Percentiles rank a stretch among this genome's conserved stretches.
Evolutionary conservation across 2,888 invertebrate genomes (phyloP).

Genomic region (Actias luna): DNA sequence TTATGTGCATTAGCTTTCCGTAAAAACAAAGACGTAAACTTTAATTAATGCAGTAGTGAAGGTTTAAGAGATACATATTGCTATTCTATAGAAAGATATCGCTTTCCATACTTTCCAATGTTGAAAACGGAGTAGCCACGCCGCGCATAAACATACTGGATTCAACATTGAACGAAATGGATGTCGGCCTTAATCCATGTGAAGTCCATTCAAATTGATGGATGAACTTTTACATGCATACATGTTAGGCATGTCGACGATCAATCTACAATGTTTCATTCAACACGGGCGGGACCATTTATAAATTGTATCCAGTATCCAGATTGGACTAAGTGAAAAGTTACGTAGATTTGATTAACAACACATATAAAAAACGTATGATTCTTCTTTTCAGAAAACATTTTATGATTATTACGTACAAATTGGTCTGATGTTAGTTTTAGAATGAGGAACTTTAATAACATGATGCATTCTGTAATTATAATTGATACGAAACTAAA

Average conservation of each 20-base stretch:
- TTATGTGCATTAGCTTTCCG: no score
- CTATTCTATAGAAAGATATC: no score
- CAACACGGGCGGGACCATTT: not conserved
- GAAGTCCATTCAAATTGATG: not conserved
- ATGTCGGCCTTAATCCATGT: constrained; percentile 7
- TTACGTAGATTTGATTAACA: not conserved
- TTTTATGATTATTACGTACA: no score
- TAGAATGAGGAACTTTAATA: no score
- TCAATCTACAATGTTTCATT: constrained; percentile 7
- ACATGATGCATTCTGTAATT: no score
- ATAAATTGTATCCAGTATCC: not conserved
- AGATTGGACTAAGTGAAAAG: not conserved
- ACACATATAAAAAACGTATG: not conserved
- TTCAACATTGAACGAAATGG: not conserved
- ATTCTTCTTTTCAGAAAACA: not conserved
- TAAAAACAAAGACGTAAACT: no score
- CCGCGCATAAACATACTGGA: not conserved
- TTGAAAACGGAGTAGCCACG: not conserved
- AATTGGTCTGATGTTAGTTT: no score
- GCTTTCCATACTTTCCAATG: no score
- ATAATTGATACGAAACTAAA: no score
- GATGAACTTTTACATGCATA: not conserved
- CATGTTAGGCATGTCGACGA: not conserved
- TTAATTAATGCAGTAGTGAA: no score
- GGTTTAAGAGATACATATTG: no score